Evolutionary conservation across 2,888 invertebrate genomes (phyloP), one percentile per base, ranked within the genome.

Genomic region (Drosophila peninsularis): DNA sequence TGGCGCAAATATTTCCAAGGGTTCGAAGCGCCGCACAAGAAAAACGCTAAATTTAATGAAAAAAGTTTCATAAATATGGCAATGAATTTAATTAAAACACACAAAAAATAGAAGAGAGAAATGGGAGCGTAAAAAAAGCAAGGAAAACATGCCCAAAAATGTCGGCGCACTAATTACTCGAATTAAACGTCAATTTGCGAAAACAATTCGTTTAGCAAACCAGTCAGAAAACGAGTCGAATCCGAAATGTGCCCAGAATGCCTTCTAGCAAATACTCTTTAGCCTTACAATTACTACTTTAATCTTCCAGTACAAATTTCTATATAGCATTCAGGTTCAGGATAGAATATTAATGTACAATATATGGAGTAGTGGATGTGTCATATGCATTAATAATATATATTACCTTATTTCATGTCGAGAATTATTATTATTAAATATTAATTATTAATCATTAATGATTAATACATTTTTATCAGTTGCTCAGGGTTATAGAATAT

Each of bases 21-120:
- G 80, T 74, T 72, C 72, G 70, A 83, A 74, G 62, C 60, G 69
- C 55, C 52, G 66, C 71, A 30, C 64, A 73, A 74, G 70, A 80
- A 82, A 76, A 78, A 71, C 73, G 78, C 68, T 72, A 79, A 86
- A 89, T 86, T 86, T 86, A 89, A 86, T 86, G 85, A 88, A 86
- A 86, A 86, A 86, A 89, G 86, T 86, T 86, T 89, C 85, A 85
- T 89, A 85, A 85, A 85, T 85, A 85, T 89, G 80, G 89, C 89
- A 89, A 85, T 85, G 85, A 89, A 85, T 85, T 87, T 85, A 85
- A 85, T 89, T 85, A 85, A 85, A 81, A 82, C 72, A 76, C 71
- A 37, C 17, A 81, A 57, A 70, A 39, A 50, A 65, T 21, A 34
- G 14, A 27, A 57, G 30, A 21, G 27, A 30, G 61, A 63, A 68